Evolutionary conservation across 2,888 invertebrate species (phyloP), one percentile per base, ranked within the genome.

Genomic region (Augochlorella aurata): DNA sequence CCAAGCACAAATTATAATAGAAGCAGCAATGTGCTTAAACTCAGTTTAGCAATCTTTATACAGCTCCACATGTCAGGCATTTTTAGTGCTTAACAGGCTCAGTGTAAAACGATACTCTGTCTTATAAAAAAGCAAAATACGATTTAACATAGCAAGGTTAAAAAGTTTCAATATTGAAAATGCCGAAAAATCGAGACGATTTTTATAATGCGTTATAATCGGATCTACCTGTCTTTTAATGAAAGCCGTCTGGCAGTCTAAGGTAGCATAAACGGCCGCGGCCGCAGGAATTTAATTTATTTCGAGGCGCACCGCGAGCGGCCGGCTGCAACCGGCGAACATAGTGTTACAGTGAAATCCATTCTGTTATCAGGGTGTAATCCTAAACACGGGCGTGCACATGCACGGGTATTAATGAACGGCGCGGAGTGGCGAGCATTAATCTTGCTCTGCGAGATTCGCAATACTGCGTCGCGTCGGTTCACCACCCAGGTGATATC

Each of bases 291-390:
- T 86, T 81, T 80, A 82, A 80, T 85, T 82, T 77, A 85, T 78
- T 79, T 50, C 58, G 14, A 45, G 61, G 68, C 63, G 63, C 63
- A 50, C 72, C 71, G 29, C 45, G 45, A 29, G 24, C 54, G 75
- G 10, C 73, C 73, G 52, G 69, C 68, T 69, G 54, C 61, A 49
- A 76, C 38, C 71, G 52, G 67, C 75, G 74, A 72, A 68, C 82
- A 82, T 70, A 83, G 75, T 78, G 80, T 86, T 82, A 73, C 82
- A 66, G 74, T 70, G 85, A 85, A 78, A 79, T 83, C 76, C 79
- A 83, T 83, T 86, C 81, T 83, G 87, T 87, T 87, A 87, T 87
- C 86, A 72, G 81, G 71, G 81, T 86, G 83, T 87, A 87, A 87
- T 84, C 83, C 84, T 84, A 84, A 83, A 84, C 83, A 83, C 45